A percentile compares a stretch with the other conserved stretches of the same genome.
Evolutionary conservation across 1,140 invertebrate genomes (phyloP).

Genomic region (Asbolus verrucosus): DNA sequence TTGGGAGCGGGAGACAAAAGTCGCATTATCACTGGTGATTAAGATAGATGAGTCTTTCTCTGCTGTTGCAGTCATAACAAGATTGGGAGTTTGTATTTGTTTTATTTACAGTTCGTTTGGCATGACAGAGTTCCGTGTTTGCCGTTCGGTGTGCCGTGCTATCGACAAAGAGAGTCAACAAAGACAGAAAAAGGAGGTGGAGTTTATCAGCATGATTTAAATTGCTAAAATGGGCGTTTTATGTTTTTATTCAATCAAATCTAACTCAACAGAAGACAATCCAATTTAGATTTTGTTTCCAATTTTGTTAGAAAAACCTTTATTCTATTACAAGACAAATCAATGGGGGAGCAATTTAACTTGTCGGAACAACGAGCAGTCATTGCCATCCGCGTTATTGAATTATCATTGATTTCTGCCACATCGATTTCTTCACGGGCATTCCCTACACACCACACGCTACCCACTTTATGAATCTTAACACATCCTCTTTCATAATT

Average conservation of each 20-base stretch:
- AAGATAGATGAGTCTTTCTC: conserved; percentile 46
- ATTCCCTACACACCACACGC: neutral
- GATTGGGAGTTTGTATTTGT: conserved; percentile 48
- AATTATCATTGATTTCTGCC: conserved; percentile 58
- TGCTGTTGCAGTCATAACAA: conserved; percentile 42
- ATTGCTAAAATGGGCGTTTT: conserved; percentile 66
- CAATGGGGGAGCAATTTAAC: conserved; percentile 54
- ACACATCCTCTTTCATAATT: too few species aligned
- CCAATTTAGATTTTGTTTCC: conserved; percentile 59
- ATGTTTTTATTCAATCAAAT: conserved; percentile 64
- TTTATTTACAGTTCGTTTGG: conserved; percentile 49
- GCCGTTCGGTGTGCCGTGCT: conserved; percentile 27
- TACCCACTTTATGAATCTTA: conserved; percentile 1
- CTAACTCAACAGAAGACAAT: conserved; percentile 56
- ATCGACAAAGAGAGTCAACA: conserved; percentile 45
- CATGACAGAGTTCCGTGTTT: conserved; percentile 35
- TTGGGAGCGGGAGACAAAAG: conserved; percentile 15
- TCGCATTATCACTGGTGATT: conserved; percentile 39
- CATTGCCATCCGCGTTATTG: conserved; percentile 55
- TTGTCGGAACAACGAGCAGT: conserved; percentile 56
- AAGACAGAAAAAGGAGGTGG: conserved; percentile 53
- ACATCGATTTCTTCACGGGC: conserved; percentile 53
- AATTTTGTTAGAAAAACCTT: conserved; percentile 57
- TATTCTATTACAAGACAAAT: conserved; percentile 56
- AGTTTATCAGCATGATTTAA: conserved; percentile 62